Evolutionary conservation across 1,140 invertebrate genomes (phyloP), one percentile per base, ranked within the genome.

Genomic region (Rhagoletis zephyria): DNA sequence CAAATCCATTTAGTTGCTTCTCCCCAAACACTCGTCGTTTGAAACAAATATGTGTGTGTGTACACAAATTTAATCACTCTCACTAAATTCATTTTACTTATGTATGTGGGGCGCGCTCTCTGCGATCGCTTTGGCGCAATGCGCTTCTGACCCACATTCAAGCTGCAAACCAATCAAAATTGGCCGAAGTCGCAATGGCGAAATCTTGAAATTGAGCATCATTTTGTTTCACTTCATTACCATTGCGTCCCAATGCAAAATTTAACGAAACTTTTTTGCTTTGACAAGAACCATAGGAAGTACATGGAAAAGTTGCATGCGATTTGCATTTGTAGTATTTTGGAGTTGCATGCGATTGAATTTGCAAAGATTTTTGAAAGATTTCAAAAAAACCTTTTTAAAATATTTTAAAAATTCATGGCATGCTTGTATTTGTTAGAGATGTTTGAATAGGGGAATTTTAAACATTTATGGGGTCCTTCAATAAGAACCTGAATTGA

Each of bases 101-200:
- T 81, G 19, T 16, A 48, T 45, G 42, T 45, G 9, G 30, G 10
- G 64, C 64, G 19, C 64, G 40, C n/a, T 74, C 42, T 74, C 42
- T 45, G 42, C 40, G 14, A 74, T 81, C 48, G 19, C 48, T 56
- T 56, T 56, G 48, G 5, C 14, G 45, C 74, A 56, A n/a, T 81
- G 74, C 74, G 74, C 48, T 81, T 81, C 56, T 81, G 74, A 81
- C 74, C 74, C 74, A 81, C 74, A 19, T 81, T 81, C 74, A 30
- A 19, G 45, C 19, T 56, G 48, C 48, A 19, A 81, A 81, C 74
- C 74, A 81, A 81, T 81, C 74, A 51, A 56, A 81, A 56, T 30
- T 67, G 19, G 65, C 30, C 42, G 67, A 74, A 48, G 5, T 40
- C 45, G 67, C 45, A 81, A 56, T n/a, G 74, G n/a, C 7, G 16